These are phyloP conservation scores for Clivina fossor DNA, from an alignment of 2,888 invertebrate genomes.

Conservation along the genomic window DNA sequence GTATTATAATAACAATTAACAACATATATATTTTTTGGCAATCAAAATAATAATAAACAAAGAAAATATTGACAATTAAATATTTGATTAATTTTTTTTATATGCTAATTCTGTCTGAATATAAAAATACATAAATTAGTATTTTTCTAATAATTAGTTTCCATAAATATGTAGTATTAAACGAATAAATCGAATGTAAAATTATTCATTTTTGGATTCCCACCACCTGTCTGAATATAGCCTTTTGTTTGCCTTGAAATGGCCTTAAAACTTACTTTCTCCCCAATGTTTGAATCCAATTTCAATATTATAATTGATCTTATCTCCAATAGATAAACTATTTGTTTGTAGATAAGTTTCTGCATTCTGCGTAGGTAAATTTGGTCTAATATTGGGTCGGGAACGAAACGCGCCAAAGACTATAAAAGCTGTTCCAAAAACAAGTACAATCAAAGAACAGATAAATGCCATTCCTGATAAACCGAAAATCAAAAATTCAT, in stretches of 20 bases:
- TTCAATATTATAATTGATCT: conserved; percentile 43
- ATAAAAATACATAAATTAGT: too few species aligned
- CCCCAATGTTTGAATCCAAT: conserved; percentile 57
- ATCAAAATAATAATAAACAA: too few species aligned
- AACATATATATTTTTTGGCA: too few species aligned
- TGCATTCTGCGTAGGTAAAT: neutral
- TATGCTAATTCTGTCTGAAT: too few species aligned
- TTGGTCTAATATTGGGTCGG: conserved; percentile 14
- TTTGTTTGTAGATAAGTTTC: neutral
- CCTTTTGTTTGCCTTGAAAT: conserved; percentile 2
- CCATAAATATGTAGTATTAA: too few species aligned
- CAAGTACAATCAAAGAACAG: conserved; percentile 59
- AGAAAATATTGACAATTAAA: too few species aligned
- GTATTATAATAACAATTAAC: too few species aligned
- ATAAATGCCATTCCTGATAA: conserved; percentile 68
- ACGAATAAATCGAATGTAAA: too few species aligned
- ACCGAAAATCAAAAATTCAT: conserved; percentile 59
- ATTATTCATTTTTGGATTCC: too few species aligned
- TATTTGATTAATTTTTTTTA: too few species aligned
- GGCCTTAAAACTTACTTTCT: conserved; percentile 48
- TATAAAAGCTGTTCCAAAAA: conserved; percentile 50
- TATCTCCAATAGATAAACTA: too few species aligned
- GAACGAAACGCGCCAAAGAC: conserved; percentile 32
- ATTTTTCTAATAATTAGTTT: too few species aligned
- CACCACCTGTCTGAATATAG: neutral